Conservation (phyloP, 2,888 invertebrate species). For the Plebejus anna region DNA sequence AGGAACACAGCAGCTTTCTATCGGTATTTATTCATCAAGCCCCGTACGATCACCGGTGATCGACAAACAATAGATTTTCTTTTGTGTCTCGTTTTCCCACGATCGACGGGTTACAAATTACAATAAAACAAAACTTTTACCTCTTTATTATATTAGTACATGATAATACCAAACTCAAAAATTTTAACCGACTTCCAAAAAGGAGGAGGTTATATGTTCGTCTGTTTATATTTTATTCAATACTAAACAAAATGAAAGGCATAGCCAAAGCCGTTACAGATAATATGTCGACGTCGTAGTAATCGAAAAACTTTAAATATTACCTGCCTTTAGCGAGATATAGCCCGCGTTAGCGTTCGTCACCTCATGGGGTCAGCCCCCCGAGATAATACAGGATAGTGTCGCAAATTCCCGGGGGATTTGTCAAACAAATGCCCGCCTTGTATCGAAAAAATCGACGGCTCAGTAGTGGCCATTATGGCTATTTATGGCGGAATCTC, state of each 20-base stretch:
- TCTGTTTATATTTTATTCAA: background rate
- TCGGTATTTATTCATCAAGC: no score
- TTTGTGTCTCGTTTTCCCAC: no score
- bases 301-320: constrained; percentile 44
- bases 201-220: no score
- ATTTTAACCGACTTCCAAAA: no score
- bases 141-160: no score
- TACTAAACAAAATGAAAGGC: background rate
- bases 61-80: no score
- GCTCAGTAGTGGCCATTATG: constrained; percentile 73
- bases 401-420: constrained; percentile 72
- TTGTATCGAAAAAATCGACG: constrained; percentile 77
- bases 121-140: no score
- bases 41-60: no score
- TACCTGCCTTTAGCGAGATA: constrained; percentile 68
- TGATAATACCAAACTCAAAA: background rate
- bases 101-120: no score
- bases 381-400: constrained; percentile 71
- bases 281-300: background rate
- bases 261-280: background rate
- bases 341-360: constrained; percentile 68
- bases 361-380: constrained; percentile 75
- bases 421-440: constrained; percentile 78
- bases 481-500: constrained; percentile 77
- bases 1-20: no score